Conservation (phyloP, 2,888 invertebrate genomes). For the Coleophora flavipennella region DNA sequence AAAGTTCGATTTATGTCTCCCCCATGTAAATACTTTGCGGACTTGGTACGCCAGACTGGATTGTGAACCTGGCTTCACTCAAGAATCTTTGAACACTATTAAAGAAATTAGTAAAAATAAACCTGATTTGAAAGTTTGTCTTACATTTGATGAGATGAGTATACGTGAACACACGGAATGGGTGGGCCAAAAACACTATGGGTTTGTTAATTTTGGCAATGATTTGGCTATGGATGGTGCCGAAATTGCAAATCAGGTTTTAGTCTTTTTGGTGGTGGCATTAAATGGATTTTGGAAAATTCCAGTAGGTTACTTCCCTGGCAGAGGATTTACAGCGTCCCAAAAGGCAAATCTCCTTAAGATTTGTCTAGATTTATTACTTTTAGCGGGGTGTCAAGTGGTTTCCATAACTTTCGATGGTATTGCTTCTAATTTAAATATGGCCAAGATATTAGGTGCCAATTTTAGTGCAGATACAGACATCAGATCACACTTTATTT, state of each 20-base stretch:
- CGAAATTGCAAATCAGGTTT: conserved; percentile 4
- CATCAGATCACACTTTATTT: conserved; percentile 2
- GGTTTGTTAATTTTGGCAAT: conserved; percentile 19
- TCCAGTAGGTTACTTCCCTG: conserved; percentile 6
- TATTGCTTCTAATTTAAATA: conserved; percentile 6
- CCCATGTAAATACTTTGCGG: conserved; percentile 2
- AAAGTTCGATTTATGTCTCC: conserved; percentile 5
- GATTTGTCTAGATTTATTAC: conserved; percentile 6
- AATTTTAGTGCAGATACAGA: background rate
- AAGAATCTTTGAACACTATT: conserved; percentile 6
- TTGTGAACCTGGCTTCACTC: conserved; percentile 5
- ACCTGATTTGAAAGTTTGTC: background rate
- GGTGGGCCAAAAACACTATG: conserved; percentile 3
- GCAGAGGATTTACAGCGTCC: background rate
- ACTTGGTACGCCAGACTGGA: conserved; percentile 3
- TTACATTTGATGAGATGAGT: conserved; percentile 4
- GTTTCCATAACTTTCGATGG: conserved; percentile 8
- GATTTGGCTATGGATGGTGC: conserved; percentile 1
- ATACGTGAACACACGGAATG: conserved; percentile 2
- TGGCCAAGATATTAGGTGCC: conserved; percentile 4
- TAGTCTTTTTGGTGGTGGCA: conserved; percentile 8
- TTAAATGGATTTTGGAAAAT: conserved; percentile 8
- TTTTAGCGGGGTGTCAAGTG: background rate
- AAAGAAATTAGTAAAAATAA: background rate
- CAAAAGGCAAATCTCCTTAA: too few relatives aligned